Conservation (phyloP, 2,113 vertebrate species). For the Nymphicus hollandicus region DNA sequence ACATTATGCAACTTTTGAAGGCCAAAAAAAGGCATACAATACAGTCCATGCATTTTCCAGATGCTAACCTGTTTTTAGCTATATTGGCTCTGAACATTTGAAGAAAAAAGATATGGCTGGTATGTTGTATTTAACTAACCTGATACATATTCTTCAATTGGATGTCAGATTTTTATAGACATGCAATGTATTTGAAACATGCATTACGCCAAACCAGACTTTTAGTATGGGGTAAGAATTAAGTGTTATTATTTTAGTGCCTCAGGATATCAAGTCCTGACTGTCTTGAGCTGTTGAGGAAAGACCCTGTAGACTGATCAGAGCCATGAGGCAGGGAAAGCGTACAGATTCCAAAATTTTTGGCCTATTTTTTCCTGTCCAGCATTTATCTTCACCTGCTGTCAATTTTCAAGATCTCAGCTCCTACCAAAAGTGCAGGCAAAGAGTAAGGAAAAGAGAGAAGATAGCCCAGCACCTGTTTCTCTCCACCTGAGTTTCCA, state of each 20-base stretch:
- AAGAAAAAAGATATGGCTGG: neutral
- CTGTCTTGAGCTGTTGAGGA: neutral
- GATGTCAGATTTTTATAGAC: neutral
- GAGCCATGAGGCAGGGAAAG: neutral
- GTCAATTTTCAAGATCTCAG: neutral
- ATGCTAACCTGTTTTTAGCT: neutral
- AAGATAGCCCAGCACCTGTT: constrained; percentile 87
- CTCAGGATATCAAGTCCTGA: neutral
- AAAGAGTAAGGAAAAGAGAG: constrained; percentile 65
- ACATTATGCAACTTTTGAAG: neutral
- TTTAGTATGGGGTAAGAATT: neutral
- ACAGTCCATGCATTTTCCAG: neutral
- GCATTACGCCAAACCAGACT: neutral
- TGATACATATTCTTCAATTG: neutral
- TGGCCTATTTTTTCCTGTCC: neutral
- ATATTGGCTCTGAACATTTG: neutral
- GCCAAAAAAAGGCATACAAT: neutral
- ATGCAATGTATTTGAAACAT: neutral
- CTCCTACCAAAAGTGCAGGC: constrained; percentile 47
- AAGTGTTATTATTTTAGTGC: neutral
- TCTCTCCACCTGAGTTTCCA: constrained; percentile 92
- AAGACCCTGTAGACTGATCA: neutral
- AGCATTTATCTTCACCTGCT: constrained; percentile 4
- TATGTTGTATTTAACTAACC: neutral
- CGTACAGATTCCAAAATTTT: neutral